Evolutionary conservation across 2,888 invertebrate genomes (phyloP).

Genomic region (Drosophila recens): DNA sequence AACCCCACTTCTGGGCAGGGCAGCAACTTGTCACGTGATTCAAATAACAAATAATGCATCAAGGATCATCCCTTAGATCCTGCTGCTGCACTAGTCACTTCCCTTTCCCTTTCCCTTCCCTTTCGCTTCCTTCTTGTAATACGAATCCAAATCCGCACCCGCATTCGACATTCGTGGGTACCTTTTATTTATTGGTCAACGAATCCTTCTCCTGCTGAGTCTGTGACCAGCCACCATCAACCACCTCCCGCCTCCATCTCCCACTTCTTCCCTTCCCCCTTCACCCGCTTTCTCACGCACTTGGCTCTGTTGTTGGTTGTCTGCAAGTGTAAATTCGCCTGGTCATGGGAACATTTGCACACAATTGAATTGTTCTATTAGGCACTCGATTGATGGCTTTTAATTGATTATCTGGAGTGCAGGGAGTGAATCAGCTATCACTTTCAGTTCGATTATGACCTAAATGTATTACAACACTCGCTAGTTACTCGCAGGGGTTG

Average conservation of each 20-base stretch:
- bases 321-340: slow-evolving; percentile 70
- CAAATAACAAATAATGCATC: slow-evolving; percentile 79
- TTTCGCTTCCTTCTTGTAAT: slow-evolving; percentile 32
- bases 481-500: slow-evolving; percentile 17
- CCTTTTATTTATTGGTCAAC: slow-evolving; percentile 57
- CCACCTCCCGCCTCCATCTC: slow-evolving; percentile 8
- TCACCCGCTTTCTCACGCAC: slow-evolving; percentile 65
- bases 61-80: slow-evolving; percentile 79
- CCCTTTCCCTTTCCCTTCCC: slow-evolving; percentile 19
- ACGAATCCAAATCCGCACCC: slow-evolving; percentile 54
- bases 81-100: background rate
- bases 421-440: slow-evolving; percentile 33
- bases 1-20: slow-evolving; percentile 33
- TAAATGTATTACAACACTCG: slow-evolving; percentile 22
- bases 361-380: slow-evolving; percentile 68
- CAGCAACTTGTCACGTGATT: slow-evolving; percentile 83
- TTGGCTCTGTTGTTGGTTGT: slow-evolving; percentile 41
- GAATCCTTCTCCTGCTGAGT: slow-evolving; percentile 14
- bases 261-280: slow-evolving; percentile 10
- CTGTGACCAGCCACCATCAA: slow-evolving; percentile 5
- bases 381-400: slow-evolving; percentile 55
- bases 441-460: slow-evolving; percentile 19
- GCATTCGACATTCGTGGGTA: slow-evolving; percentile 49
- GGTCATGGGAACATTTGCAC: slow-evolving; percentile 76
- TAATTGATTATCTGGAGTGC: slow-evolving; percentile 51